A percentile compares a stretch with the other conserved stretches of the same genome.
These are phyloP conservation scores for Salpingus planirostris DNA, from an alignment of 2,888 invertebrate genomes.

Conservation along the genomic window DNA sequence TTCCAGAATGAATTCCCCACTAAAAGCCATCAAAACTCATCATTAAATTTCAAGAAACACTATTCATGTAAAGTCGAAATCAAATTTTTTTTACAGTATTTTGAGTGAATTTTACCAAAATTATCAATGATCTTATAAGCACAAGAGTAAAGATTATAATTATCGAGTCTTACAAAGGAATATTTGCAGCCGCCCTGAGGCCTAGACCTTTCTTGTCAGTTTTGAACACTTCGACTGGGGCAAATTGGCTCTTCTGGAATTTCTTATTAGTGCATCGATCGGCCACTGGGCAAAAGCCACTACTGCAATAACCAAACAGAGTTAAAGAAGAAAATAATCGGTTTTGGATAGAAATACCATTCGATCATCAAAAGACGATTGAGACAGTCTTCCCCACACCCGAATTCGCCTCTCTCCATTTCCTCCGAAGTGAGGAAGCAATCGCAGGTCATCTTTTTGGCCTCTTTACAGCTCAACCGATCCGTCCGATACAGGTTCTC, in stretches of 20 bases:
- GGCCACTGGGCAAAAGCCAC: conserved; percentile 79
- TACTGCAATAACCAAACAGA: conserved; percentile 47
- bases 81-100: too few relatives aligned
- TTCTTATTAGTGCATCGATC: conserved; percentile 90
- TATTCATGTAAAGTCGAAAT: too few relatives aligned
- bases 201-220: conserved; percentile 96
- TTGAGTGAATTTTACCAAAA: not conserved
- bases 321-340: conserved; percentile 2
- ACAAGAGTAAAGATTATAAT: too few relatives aligned
- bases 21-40: conserved; percentile 43
- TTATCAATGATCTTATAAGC: too few relatives aligned
- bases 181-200: conserved; percentile 65
- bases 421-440: conserved; percentile 86
- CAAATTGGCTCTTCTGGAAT: conserved; percentile 83
- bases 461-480: conserved; percentile 80
- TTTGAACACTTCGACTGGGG: conserved; percentile 75
- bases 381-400: conserved; percentile 93
- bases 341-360: conserved; percentile 66
- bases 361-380: conserved; percentile 97
- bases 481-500: conserved; percentile 83
- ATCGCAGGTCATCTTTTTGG: conserved; percentile 90
- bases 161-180: conserved; percentile 68
- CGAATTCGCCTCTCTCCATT: conserved; percentile 68
- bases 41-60: conserved; percentile 18
- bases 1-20: conserved; percentile 94